Base-by-base conservation (phyloP, 2,113 vertebrate genomes). In the Chloropsis cyanopogon region DNA sequence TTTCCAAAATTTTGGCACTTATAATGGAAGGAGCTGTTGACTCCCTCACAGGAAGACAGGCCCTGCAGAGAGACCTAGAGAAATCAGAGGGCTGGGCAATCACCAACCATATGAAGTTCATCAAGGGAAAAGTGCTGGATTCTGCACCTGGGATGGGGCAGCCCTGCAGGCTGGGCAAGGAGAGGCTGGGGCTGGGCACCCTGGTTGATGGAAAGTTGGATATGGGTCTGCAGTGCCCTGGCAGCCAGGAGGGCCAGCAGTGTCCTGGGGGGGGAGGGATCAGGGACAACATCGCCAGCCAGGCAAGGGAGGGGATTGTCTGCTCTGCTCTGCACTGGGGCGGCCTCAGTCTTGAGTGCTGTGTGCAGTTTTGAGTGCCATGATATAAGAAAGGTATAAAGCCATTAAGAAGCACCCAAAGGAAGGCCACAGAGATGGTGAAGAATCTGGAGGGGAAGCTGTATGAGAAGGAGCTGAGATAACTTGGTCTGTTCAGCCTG, bases 341-440 rank as follows among this genome's bases (percentile, higher is more conserved):
- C 0, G 0, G 26, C 68, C 52, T 73, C 44, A 72, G 5, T 4
- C 57, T 35, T 5, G 2, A 35, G 52, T 22, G 0, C 29, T 49
- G 35, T 2, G 35, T 0, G 21, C 52, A 52, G 33, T 10, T 59
- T 39, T 52, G 37, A 1, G 33, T 31, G 12, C 7, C 14, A 46
- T 0, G 0, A 17, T 21, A 4, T 31, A 64, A 41, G 20, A 56
- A 71, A 79, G n/a, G 7, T 17, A 29, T 28, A 65, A 57, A 59
- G 9, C 28, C 24, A 46, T 14, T 24, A 60, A 26, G 10, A 20
- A 73, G 9, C 23, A 39, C 29, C 20, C 33, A 75, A n/a, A 75
- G 22, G 37, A 52, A 7, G 13, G 20, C 7, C 28, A 39, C 13
- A n/a, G 60, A 52, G 23, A 53, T 17, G 37, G 52, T 59, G 37